Evolutionary conservation across 2,113 vertebrate genomes (phyloP).

Genomic region (Emydocephalus ijimae): DNA sequence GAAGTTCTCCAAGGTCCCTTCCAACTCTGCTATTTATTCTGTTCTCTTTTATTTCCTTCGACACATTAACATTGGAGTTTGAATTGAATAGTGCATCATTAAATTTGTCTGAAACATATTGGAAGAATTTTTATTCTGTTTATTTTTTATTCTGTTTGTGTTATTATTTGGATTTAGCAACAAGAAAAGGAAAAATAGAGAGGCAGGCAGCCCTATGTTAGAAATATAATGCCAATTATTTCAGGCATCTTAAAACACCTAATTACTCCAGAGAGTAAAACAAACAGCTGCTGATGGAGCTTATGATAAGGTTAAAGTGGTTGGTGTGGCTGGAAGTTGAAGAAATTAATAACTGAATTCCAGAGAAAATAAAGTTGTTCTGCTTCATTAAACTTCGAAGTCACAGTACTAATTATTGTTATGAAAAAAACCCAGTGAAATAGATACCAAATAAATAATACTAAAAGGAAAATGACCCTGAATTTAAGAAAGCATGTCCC

Average conservation of each 20-base stretch:
- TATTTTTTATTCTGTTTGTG: not conserved
- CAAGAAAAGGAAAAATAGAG: not conserved
- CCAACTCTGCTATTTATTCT: not conserved
- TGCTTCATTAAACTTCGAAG: not conserved
- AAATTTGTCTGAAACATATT: not conserved
- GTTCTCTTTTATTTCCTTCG: not conserved
- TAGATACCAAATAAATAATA: not conserved
- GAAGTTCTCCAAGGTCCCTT: not conserved
- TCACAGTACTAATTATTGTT: not conserved
- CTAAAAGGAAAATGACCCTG: not conserved
- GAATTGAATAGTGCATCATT: not conserved
- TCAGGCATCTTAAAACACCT: not conserved
- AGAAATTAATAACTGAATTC: not conserved
- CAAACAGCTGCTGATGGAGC: not conserved
- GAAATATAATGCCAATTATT: not conserved
- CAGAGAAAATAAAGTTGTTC: not conserved
- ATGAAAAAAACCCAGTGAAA: not conserved
- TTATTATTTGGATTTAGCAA: not conserved
- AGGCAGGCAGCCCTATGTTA: not conserved
- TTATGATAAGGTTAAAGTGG: not conserved
- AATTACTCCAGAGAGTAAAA: not conserved
- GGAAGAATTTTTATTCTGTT: not conserved
- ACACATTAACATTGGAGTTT: not conserved
- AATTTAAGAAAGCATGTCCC: not conserved
- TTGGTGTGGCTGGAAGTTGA: not conserved